Conservation (phyloP, 2,113 vertebrate species). For the Leptobrachium ailaonicum region DNA sequence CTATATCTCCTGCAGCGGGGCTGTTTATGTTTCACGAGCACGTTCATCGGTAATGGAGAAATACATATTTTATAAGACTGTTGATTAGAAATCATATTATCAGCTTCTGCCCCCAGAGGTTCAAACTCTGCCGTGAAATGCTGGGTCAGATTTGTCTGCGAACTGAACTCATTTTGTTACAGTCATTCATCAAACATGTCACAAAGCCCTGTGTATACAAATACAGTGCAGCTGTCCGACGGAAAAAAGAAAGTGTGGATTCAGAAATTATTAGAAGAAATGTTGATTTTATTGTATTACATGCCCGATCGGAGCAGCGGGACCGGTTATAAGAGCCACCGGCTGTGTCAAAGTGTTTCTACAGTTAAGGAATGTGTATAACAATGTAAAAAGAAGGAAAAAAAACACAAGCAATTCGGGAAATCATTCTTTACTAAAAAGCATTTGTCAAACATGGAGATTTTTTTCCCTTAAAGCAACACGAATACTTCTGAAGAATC, state of each 20-base stretch:
- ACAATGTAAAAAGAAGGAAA: too few species aligned
- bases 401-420: too few species aligned
- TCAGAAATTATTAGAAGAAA: slow-evolving; percentile 12
- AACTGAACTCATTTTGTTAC: slow-evolving; percentile 29
- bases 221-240: slow-evolving; percentile 24
- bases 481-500: too few species aligned
- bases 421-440: too few species aligned
- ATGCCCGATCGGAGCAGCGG: too few species aligned
- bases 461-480: too few species aligned
- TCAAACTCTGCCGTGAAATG: slow-evolving; percentile 21
- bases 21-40: slow-evolving; percentile 45
- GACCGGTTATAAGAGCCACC: too few species aligned
- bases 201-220: slow-evolving; percentile 3
- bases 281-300: too few species aligned
- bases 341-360: too few species aligned
- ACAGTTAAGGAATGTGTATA: too few species aligned
- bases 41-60: slow-evolving; percentile 25
- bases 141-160: slow-evolving; percentile 34
- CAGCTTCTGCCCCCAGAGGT: slow-evolving; percentile 21
- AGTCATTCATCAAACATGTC: slow-evolving; percentile 36
- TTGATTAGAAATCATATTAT: slow-evolving; percentile 11
- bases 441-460: too few species aligned
- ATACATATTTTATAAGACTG: slow-evolving; percentile 47
- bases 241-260: slow-evolving; percentile 2
- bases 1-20: slow-evolving; percentile 15